phyloP scores from a whole-genome alignment of 1,140 invertebrate species.

The Leguminivora glycinivorella region DNA sequence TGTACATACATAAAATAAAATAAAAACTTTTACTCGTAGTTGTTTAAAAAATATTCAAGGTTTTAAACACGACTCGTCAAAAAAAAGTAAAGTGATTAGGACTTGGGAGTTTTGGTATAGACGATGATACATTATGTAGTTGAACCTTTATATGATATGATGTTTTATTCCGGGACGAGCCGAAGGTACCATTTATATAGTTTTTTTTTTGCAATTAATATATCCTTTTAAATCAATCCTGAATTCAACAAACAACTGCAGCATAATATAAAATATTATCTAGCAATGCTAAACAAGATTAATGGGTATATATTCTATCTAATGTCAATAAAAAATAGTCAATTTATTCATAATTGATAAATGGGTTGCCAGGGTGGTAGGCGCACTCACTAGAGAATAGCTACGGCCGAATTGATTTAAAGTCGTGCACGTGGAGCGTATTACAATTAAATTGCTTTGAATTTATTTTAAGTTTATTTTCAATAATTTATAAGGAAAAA shows the following conservation, averaged over 20 bases:
- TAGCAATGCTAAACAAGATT: background rate
- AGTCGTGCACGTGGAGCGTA: background rate
- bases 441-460: background rate
- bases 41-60: too few species aligned
- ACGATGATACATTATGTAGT: too few species aligned
- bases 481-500: background rate
- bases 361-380: background rate
- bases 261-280: background rate
- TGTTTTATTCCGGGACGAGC: too few species aligned
- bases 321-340: background rate
- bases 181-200: too few species aligned
- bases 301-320: background rate
- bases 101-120: too few species aligned
- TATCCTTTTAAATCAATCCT: background rate
- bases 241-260: background rate
- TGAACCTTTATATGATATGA: too few species aligned
- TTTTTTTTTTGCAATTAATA: too few species aligned
- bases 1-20: too few species aligned
- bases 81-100: too few species aligned
- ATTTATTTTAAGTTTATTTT: background rate
- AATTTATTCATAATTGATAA: slow-evolving; percentile 15
- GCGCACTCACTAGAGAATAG: background rate
- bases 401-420: background rate
- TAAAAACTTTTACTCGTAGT: too few species aligned
- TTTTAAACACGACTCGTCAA: too few species aligned